phyloP scores from a whole-genome alignment of 2,888 invertebrate species.

The Caenorhabditis sulstoni region DNA sequence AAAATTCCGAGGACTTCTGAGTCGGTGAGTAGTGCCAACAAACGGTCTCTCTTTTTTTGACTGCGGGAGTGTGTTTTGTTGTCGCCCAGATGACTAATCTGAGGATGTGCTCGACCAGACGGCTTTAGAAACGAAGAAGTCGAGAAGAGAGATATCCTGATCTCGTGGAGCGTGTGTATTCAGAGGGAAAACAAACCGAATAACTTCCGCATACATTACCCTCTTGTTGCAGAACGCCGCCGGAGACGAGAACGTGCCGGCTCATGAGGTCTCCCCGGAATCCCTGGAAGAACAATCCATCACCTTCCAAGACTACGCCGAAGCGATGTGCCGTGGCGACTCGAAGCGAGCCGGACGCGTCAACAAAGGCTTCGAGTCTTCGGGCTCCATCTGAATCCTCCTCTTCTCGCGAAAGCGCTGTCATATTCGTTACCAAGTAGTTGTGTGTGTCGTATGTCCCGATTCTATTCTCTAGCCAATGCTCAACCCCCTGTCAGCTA shows the following conservation, averaged over 20 bases:
- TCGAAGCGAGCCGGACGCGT: background rate
- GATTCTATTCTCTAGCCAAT: background rate
- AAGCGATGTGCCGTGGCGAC: background rate
- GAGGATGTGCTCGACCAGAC: no score
- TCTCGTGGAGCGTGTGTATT: no score
- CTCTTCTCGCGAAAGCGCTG: background rate
- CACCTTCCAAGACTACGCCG: conserved; percentile 12
- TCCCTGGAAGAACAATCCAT: background rate
- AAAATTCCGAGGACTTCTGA: no score
- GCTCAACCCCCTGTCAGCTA: background rate
- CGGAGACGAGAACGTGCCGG: conserved; percentile 15
- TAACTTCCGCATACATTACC: background rate
- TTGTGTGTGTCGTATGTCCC: no score
- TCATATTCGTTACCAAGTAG: background rate
- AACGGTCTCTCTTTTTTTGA: no score
- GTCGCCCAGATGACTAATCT: no score
- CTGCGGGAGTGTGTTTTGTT: no score
- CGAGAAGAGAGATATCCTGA: background rate
- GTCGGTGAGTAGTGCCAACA: no score
- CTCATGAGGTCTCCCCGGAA: background rate
- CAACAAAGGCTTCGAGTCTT: conserved; percentile 6
- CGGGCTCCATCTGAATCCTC: conserved; percentile 12
- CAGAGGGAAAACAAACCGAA: no score
- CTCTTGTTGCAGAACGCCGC: background rate
- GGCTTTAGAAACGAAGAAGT: background rate